phyloP scores from a whole-genome alignment of 1,140 invertebrate genomes.

The Rhizoglyphus robini region DNA sequence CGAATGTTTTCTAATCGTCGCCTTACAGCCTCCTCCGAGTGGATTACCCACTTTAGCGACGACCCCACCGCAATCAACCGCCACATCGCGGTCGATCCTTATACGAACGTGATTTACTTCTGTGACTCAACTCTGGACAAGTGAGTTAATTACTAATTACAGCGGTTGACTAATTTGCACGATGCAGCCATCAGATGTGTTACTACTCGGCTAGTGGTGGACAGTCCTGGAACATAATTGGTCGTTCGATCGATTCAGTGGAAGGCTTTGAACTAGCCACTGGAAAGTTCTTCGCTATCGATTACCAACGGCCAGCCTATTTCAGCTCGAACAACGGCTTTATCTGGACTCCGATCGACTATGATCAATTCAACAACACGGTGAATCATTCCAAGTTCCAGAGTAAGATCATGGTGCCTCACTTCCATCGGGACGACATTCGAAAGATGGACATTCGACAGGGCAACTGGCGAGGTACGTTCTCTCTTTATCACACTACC shows the following conservation, averaged over 20 bases:
- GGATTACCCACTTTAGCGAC: conserved; percentile 23
- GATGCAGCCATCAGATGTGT: conserved; percentile 19
- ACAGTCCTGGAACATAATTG: neutral
- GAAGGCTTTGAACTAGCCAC: conserved; percentile 23
- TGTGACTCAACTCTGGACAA: conserved; percentile 24
- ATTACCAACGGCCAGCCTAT: conserved; percentile 22
- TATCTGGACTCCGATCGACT: conserved; percentile 20
- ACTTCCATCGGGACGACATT: conserved; percentile 22
- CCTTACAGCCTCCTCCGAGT: neutral
- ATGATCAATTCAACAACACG: conserved; percentile 21
- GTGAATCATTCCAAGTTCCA: conserved; percentile 21
- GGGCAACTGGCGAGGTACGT: conserved; percentile 24
- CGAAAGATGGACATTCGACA: conserved; percentile 21
- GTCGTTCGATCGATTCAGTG: conserved; percentile 9
- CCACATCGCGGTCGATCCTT: conserved; percentile 22
- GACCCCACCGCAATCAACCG: conserved; percentile 21
- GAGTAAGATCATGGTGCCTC: conserved; percentile 22
- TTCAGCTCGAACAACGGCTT: conserved; percentile 21
- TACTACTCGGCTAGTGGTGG: conserved; percentile 9
- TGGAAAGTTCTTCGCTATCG: conserved; percentile 22
- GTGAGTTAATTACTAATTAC: conserved; percentile 20
- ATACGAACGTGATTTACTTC: conserved; percentile 24
- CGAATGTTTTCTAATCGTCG: conserved; percentile 13
- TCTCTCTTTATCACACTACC: neutral
- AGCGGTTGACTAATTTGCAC: neutral